Evolutionary conservation across 2,113 vertebrate genomes (phyloP), one percentile per base, ranked within the genome.

Genomic region (Sisor rabdophorus): DNA sequence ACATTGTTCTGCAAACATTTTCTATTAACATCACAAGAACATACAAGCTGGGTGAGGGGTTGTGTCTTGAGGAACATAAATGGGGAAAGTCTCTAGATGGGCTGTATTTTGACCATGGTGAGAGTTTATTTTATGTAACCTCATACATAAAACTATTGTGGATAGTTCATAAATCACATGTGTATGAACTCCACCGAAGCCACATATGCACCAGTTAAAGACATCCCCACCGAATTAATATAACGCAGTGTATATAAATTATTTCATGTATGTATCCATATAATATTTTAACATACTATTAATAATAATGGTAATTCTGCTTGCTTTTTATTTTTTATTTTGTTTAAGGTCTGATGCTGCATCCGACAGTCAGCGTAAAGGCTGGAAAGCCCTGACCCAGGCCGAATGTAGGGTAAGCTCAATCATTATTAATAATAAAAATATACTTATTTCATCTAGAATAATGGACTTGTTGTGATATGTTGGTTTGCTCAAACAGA

Each of bases 311-410:
- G 71, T 44, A 13, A 52, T 13, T 20, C 15, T 6, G n/a, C 28
- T 68, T 10, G 1, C 12, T 9, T 1, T 2, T 69, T 58, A 13
- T 71, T 16, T 71, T 11, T 81, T 53, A 54, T 30, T 77, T 44
- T 53, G 61, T 79, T 80, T 56, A 88, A 99, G 96, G 90, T 91
- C 91, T 32, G 96, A 99, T 80, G 95, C 93, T 69, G 85, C 83
- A 47, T 92, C 86, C 56, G 91, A 88, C 63, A 80, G 85, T 83
- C 91, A 89, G 59, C 92, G 95, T 56, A 95, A 96, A 84, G 96
- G 95, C 77, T 98, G 94, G 83, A 98, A 97, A 82, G 93, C 95
- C 22, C 89, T 99, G 36, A 98, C 95, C 28, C 93, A 95, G 74
- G 93, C 97, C 20, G 83, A 93, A 0, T 96, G 94, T 87, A 93